phyloP scores from a whole-genome alignment of 2,113 vertebrate genomes.

The Urocolius indicus region DNA sequence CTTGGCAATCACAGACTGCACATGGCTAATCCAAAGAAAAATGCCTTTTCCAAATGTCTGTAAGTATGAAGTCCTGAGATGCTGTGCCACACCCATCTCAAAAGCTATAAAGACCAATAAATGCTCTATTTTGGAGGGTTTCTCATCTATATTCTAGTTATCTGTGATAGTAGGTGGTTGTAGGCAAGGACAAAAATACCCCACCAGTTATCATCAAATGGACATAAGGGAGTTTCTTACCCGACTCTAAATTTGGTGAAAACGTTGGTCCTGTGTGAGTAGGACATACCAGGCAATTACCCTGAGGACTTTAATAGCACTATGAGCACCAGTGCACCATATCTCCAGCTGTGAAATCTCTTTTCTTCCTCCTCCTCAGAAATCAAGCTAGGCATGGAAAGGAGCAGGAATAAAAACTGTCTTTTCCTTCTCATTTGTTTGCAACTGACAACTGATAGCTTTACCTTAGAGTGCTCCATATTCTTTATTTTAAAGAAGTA shows the following conservation, averaged over 20 bases:
- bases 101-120: not conserved
- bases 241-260: not conserved
- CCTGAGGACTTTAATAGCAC: not conserved
- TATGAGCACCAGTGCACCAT: not conserved
- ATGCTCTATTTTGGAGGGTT: rapidly evolving
- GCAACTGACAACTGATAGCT: not conserved
- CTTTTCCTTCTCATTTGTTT: not conserved
- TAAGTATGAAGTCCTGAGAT: not conserved
- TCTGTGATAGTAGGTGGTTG: not conserved
- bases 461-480: not conserved
- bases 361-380: not conserved
- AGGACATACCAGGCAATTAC: not conserved
- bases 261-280: not conserved
- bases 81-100: not conserved
- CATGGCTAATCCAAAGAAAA: not conserved
- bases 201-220: not conserved
- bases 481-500: not conserved
- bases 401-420: not conserved
- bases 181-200: not conserved
- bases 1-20: not conserved
- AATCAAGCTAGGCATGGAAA: not conserved
- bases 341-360: not conserved
- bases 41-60: not conserved
- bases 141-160: not conserved
- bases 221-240: not conserved